A percentile compares a stretch with the other conserved stretches of the same genome.
Evolutionary conservation across 2,888 invertebrate species (phyloP).

Genomic region (Julus scanicus): DNA sequence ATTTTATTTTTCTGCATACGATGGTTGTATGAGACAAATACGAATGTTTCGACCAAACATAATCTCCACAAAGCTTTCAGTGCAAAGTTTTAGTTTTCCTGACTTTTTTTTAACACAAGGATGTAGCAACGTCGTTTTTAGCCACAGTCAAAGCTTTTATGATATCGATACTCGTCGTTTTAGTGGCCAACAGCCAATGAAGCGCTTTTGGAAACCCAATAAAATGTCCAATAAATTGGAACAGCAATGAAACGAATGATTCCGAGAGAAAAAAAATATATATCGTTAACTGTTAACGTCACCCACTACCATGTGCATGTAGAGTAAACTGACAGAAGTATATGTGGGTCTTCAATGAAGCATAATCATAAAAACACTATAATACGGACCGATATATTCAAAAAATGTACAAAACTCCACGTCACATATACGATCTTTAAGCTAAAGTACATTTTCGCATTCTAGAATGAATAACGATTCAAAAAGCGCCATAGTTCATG

Average conservation of each 20-base stretch:
- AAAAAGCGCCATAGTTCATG: too few species aligned
- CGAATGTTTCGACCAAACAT: background rate
- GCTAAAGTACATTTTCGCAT: too few species aligned
- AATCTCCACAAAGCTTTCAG: background rate
- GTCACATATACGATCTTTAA: background rate
- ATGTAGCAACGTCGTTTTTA: background rate
- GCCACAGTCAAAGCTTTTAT: conserved; percentile 10
- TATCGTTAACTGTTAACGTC: conserved; percentile 36
- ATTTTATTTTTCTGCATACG: too few species aligned
- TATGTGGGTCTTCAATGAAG: background rate
- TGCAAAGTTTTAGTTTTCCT: background rate
- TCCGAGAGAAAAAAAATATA: conserved; percentile 27
- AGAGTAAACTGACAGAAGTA: background rate
- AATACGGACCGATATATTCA: background rate
- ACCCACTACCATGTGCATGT: background rate
- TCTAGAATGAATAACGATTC: too few species aligned
- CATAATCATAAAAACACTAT: background rate
- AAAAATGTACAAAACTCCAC: background rate
- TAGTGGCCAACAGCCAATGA: conserved; percentile 41
- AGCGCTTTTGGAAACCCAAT: conserved; percentile 37
- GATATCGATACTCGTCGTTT: conserved; percentile 38
- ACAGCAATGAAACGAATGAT: conserved; percentile 48
- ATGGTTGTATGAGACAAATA: too few species aligned
- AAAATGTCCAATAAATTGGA: conserved; percentile 49
- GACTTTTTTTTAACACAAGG: background rate